Base-by-base conservation (phyloP, 2,113 vertebrate genomes). In the Apteryx mantelli region DNA sequence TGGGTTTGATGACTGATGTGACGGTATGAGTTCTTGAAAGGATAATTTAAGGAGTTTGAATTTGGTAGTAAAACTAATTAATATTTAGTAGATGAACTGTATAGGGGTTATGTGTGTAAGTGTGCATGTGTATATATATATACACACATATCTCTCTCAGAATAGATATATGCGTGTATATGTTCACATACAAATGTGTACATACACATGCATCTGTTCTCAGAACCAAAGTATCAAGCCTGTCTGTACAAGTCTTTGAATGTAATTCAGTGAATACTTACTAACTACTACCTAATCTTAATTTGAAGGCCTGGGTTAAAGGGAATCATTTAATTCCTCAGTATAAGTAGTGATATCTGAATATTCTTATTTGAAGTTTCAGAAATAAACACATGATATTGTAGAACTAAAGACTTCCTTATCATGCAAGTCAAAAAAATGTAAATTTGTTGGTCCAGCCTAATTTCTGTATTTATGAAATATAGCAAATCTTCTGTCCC, bases 21-120 rank as follows among this genome's bases (percentile, higher is more conserved):
- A 44, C n/a, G 66, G 19, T 19, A 64, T 86, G 18, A 22, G 12
- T 63, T 89, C 38, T 75, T 50, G 32, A 86, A 88, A 84, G 17
- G 11, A 11, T 26, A 58, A 74, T 11, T 91, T 84, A 74, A 93
- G 8, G 22, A 32, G 5, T 64, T 84, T 42, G 15, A 58, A 11
- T 79, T 83, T 34, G 73, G 44, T 52, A 76, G 6, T 69, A 77
- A 84, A 89, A 82, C 15, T 46, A 84, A 21, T 64, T 19, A 84
- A 52, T 76, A 28, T 38, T 36, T 81, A 60, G 32, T 53, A 63
- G 7, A 40, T 11, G 1, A 69, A 50, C 14, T 44, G 3, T 32
- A 3, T 36, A 26, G 5, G 2, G 2, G 2, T 50, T 44, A 12
- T 22, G 13, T 28, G 3, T 21, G 14, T 42, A 12, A 20, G 19